Evolutionary conservation across 35 echinoderm and acorn worm genomes (phyloP).

Genomic region (Heliocidaris erythrogramma): DNA sequence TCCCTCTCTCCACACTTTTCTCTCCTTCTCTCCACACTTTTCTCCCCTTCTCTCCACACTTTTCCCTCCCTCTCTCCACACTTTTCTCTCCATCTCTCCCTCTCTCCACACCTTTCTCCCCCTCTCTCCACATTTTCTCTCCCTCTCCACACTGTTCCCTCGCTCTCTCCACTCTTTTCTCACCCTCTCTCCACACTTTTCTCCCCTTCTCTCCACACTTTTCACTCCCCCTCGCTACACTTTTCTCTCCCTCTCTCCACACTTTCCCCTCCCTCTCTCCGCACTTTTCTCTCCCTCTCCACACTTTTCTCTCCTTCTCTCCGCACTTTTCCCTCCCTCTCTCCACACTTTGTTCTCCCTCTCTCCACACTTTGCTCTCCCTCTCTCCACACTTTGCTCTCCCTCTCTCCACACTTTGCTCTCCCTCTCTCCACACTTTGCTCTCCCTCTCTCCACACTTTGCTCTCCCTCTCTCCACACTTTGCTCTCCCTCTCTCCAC

Average conservation of each 20-base stretch:
- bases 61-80: too few species aligned
- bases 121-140: not conserved
- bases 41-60: not conserved
- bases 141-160: not conserved
- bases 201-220: not conserved
- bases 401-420: not conserved
- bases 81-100: not conserved
- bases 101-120: not conserved
- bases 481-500: not conserved
- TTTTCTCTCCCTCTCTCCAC: not conserved
- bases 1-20: not conserved
- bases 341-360: too few species aligned
- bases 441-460: not conserved
- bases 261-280: not conserved
- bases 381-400: not conserved
- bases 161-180: not conserved
- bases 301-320: not conserved
- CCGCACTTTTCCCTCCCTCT: not conserved
- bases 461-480: too few species aligned
- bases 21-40: not conserved
- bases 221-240: not conserved
- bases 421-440: not conserved
- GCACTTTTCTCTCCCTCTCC: too few species aligned
- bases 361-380: too few species aligned
- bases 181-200: not conserved